Percentiles rank a stretch among this genome's conserved stretches.
phyloP scores from a whole-genome alignment of 2,797 vertebrate genomes.

The Eutrigla gurnardus region DNA sequence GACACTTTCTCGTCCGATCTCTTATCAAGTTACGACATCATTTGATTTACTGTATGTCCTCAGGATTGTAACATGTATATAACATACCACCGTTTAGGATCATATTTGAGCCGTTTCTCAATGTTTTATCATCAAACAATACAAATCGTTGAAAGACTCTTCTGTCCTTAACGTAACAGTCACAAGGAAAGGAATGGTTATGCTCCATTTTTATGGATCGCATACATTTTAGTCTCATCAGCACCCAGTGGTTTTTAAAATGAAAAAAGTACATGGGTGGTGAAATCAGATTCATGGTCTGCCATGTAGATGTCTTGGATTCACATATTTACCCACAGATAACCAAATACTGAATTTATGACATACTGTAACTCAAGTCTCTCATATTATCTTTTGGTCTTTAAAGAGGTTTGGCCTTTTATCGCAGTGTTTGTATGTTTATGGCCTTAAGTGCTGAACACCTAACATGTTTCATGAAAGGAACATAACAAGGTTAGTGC shows the following conservation, averaged over 20 bases:
- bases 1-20: neutral
- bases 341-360: constrained; percentile 4
- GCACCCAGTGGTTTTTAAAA: neutral
- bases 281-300: neutral
- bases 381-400: neutral
- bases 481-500: constrained; percentile 10
- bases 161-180: too few relatives aligned
- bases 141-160: neutral
- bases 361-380: neutral
- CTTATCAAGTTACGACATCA: constrained; percentile 31
- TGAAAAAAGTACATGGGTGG: neutral
- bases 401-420: neutral
- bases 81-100: neutral
- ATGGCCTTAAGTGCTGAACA: neutral
- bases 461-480: constrained; percentile 3
- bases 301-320: neutral
- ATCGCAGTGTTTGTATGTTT: neutral
- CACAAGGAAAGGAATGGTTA: neutral
- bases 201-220: neutral
- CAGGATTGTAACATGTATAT: neutral
- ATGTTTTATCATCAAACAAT: neutral
- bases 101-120: neutral
- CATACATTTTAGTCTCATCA: neutral
- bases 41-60: too few relatives aligned
- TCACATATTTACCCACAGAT: neutral